phyloP scores from a whole-genome alignment of 2,888 invertebrate genomes.

The Andrena chrysosceles region DNA sequence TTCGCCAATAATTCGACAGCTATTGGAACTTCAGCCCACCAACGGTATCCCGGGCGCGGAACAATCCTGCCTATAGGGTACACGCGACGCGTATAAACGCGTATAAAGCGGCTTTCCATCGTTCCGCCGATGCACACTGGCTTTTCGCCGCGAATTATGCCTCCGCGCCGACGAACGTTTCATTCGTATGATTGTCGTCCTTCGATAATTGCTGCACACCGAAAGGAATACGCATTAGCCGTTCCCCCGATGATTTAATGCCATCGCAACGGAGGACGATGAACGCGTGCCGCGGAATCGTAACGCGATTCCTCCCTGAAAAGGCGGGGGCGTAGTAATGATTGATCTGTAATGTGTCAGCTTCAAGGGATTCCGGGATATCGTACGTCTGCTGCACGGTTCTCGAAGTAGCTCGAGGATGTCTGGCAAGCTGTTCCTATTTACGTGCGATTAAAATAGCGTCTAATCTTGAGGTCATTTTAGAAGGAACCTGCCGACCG shows the following conservation, averaged over 20 bases:
- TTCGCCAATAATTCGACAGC: conserved; percentile 77
- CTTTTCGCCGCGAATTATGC: conserved; percentile 60
- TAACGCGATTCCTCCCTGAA: conserved; percentile 6
- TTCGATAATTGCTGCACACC: conserved; percentile 41
- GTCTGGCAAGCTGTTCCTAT: no score
- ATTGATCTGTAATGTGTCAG: not conserved
- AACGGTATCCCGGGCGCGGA: conserved; percentile 41
- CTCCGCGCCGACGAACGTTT: conserved; percentile 34
- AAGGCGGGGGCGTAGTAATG: not conserved
- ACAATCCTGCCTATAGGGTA: conserved; percentile 53
- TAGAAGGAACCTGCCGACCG: no score
- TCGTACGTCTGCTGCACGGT: not conserved
- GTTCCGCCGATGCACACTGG: conserved; percentile 14
- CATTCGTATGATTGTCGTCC: conserved; percentile 47
- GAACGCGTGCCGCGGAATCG: not conserved
- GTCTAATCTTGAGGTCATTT: no score
- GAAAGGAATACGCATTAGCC: conserved; percentile 47
- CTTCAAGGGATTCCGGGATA: not conserved
- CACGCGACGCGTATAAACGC: conserved; percentile 32
- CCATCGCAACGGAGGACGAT: not conserved
- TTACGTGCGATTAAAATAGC: no score
- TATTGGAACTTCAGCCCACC: conserved; percentile 68
- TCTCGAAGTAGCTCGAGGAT: not conserved
- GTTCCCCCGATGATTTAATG: conserved; percentile 38
- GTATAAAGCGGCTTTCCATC: conserved; percentile 48